Base-by-base conservation (phyloP, 2,888 invertebrate genomes). In the Macrophya annulata region DNA sequence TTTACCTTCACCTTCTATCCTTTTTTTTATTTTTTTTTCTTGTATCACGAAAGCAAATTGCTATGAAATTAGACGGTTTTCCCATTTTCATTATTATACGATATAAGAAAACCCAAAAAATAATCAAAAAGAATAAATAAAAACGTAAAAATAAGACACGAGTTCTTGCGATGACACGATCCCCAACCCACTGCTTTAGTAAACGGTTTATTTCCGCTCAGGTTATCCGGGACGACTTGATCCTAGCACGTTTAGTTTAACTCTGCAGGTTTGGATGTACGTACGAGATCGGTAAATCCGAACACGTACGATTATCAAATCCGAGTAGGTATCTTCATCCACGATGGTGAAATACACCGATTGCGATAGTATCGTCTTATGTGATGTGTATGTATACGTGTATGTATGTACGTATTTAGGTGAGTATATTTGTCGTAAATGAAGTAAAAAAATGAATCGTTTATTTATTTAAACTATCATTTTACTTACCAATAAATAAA, bases 401-500 rank as follows among this genome's bases (percentile, higher is more conserved):
- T 25, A 21, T 2, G 68, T 68, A 37, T 65, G n/a, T n/a, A n/a
- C n/a, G n/a, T n/a, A n/a, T n/a, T n/a, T n/a, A n/a, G n/a, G n/a
- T n/a, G n/a, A n/a, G n/a, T n/a, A n/a, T n/a, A n/a, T n/a, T n/a
- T n/a, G n/a, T n/a, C n/a, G n/a, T n/a, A n/a, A n/a, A n/a, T n/a
- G n/a, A n/a, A n/a, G n/a, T 15, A 8, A 55, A 4, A 55, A n/a
- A n/a, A n/a, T n/a, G n/a, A n/a, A 55, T 55, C 55, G 25, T 12
- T 59, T 6, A 0, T 59, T 62, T 21, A 43, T 71, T 71, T 40
- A 71, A 10, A n/a, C 4, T 12, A 10, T 31, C 55, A 8, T n/a
- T 55, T 6, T 88, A 92, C 91, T 92, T 87, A 93, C 92, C 91
- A 90, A 90, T 90, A 94, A 91, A 96, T 96, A 94, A 96, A 97